Base-by-base conservation (phyloP, 2,113 vertebrate genomes). In the Nannospalax galili region DNA sequence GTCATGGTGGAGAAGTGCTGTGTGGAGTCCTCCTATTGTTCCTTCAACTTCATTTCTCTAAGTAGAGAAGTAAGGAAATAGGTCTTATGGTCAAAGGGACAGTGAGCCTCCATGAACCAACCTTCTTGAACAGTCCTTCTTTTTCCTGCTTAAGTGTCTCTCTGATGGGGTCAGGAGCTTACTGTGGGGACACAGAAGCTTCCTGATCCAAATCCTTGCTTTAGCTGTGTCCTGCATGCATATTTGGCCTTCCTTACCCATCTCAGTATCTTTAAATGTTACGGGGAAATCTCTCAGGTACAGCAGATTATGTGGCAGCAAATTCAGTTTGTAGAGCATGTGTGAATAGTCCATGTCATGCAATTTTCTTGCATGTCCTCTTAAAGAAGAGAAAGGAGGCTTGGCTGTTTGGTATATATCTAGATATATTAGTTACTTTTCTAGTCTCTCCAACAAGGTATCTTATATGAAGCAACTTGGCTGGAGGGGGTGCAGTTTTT, bases 71-170 rank as follows among this genome's bases (percentile, higher is more conserved):
- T 9, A 77, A 90, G 42, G 16, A 85, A 91, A 14, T 60, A 37
- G 8, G 7, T 15, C 62, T 62, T 32, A 7, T 19, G 2, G n/a
- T 7, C 67, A 5, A 4, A 85, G 12, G 9, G 26, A 69, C 14
- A 69, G 26, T 64, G 26, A 40, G 3, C 1, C 2, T 45, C 3
- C n/a, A 10, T 5, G 1, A 19, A 7, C 17, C 42, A 40, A 37
- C 30, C 17, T 69, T 17, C n/a, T 72, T 52, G 9, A 8, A 17
- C 28, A n/a, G n/a, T 2, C 32, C 11, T 14, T 92, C 19, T 9
- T 20, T 92, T 67, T 9, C 1, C 5, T 30, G 9, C 2, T 4
- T 22, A 3, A 30, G 15, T 69, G 7, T 90, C 8, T 58, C 82
- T 90, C 40, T 7, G 6, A 5, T 62, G 24, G 2, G 1, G 45